Base-by-base conservation (phyloP, 2,888 invertebrate genomes). In the Lutraria lutraria region DNA sequence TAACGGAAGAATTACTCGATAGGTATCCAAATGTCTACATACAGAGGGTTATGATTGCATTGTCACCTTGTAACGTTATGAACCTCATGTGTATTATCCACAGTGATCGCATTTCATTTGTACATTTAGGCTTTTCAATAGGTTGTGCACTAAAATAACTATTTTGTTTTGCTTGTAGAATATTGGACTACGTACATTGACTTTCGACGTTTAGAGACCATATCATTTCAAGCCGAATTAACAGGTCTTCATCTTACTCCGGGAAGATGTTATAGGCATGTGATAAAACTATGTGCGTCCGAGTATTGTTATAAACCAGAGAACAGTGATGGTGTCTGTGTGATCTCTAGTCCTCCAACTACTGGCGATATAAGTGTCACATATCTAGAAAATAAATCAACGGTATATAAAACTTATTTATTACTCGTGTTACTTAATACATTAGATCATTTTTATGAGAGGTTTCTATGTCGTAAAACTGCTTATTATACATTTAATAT, bases 261-360 rank as follows among this genome's bases (percentile, higher is more conserved):
- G 21, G 90, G 90, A 16, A 54, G 85, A n/a, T 54, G 56, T 16
- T 90, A 90, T 31, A 84, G 90, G n/a, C 72, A 72, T 16, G 53
- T 53, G 10, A 0, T 90, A 6, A 72, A 81, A 31, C 60, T 85
- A 21, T 90, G 90, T 87, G 88, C 90, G 19, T 29, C 15, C 0
- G 29, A 85, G n/a, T 82, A 43, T 34, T 90, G 90, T 72, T 90
- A 85, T 34, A 25, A 82, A 21, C 52, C 60, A 21, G 43, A 84
- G 16, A 54, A 81, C 25, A 87, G 84, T 31, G 31, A 85, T 76
- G 88, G 90, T n/a, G 87, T 90, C 12, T 86, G 87, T 29, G 52
- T 88, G 16, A 84, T 81, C 21, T 84, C 86, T 12, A 84, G 31
- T 34, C 88, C 90, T 21, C 90, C 90, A 10, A 52, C 25, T 31